Percentiles rank a stretch among this genome's conserved stretches.
phyloP scores from a whole-genome alignment of 1,140 invertebrate species.

The Nomia melanderi region DNA sequence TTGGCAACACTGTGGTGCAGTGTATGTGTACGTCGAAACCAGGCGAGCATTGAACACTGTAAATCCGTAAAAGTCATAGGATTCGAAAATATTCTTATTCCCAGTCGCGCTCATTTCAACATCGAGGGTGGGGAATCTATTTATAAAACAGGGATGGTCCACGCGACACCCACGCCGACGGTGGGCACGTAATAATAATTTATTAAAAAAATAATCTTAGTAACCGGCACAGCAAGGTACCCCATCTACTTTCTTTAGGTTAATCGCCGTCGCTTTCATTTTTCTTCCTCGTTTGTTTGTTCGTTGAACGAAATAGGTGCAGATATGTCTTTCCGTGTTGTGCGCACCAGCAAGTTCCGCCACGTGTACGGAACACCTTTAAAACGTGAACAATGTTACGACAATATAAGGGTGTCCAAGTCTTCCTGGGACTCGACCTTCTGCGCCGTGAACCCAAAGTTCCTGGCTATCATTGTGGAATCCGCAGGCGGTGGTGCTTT shows the following conservation, averaged over 20 bases:
- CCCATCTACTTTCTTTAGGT: conserved; percentile 18
- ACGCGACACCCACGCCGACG: conserved; percentile 75
- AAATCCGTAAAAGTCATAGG: conserved; percentile 69
- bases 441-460: conserved; percentile 99
- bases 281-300: conserved; percentile 17
- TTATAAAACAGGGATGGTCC: conserved; percentile 77
- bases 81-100: conserved; percentile 78
- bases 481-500: conserved; percentile 99
- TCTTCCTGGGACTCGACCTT: conserved; percentile 99
- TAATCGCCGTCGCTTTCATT: conserved; percentile 38
- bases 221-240: conserved; percentile 8
- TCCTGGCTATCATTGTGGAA: conserved; percentile 99
- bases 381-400: conserved; percentile 99
- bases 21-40: neutral
- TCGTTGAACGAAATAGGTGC: conserved; percentile 61
- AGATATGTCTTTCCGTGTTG: conserved; percentile 96
- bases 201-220: conserved; percentile 57
- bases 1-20: conserved; percentile 59
- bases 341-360: conserved; percentile 98
- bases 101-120: conserved; percentile 70
- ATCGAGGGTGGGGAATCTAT: conserved; percentile 74
- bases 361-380: conserved; percentile 98
- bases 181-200: conserved; percentile 72
- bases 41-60: conserved; percentile 30
- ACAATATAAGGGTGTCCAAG: conserved; percentile 98